Evolutionary conservation across 2,888 invertebrate species (phyloP), one percentile per base, ranked within the genome.

Genomic region (Iselma pallidipennis): DNA sequence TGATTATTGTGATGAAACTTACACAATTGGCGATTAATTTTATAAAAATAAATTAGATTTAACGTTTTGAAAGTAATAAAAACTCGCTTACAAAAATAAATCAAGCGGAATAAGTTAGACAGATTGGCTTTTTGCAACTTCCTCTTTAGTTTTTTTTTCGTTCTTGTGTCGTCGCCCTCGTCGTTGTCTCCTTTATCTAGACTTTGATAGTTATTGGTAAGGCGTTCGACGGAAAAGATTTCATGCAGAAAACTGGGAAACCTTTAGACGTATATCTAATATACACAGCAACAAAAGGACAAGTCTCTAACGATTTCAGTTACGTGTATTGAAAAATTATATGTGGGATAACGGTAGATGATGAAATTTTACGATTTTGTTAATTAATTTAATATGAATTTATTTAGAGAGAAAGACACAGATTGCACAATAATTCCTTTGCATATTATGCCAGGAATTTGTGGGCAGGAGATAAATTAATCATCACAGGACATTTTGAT

Each of bases 401-500:
- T 55, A 52, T 48, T 45, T 55, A 28, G 45, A 23, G 25, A 28
- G 29, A 45, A 33, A 33, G 54, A 53, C 49, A 26, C 48, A 56
- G 56, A 60, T 56, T 53, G 56, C 52, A 51, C 16, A 23, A 49
- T 57, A 58, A 58, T 55, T 45, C 49, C 58, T 62, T n/a, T 58
- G 54, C 31, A 33, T 45, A 58, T 57, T 50, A 61, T 58, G 53
- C 29, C 37, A 28, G 59, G 57, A 56, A 57, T 60, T 62, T 60
- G 56, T 45, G 57, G 54, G 42, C 37, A 59, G 58, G 58, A 63
- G 67, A 66, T 65, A 68, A 71, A 72, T 71, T 71, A 71, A 68
- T 69, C 66, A 69, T 62, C 63, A 59, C 59, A 63, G 70, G 69
- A 70, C 68, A 68, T 68, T 69, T 68, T 70, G 68, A 71, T 71